Evolutionary conservation across 2,888 invertebrate species (phyloP).

Genomic region (Chrysina gloriosa): DNA sequence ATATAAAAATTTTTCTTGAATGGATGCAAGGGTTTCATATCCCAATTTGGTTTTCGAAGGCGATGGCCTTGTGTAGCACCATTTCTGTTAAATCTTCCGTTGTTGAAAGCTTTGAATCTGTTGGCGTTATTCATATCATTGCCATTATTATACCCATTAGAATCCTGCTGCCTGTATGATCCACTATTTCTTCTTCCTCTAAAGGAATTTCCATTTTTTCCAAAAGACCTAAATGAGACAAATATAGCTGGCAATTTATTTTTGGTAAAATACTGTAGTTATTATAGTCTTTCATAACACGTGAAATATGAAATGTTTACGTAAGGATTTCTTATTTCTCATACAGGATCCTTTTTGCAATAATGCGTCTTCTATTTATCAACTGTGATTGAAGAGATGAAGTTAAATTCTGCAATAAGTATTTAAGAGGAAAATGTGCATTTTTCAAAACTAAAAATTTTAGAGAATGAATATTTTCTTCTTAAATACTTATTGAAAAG

Average conservation of each 20-base stretch:
- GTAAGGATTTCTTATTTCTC: too few species aligned
- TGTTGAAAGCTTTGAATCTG: slow-evolving; percentile 55
- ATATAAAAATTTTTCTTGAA: slow-evolving; percentile 95
- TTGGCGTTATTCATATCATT: slow-evolving; percentile 67
- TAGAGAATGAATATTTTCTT: too few species aligned
- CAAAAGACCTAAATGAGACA: slow-evolving; percentile 43
- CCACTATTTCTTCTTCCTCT: slow-evolving; percentile 43
- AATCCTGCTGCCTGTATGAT: slow-evolving; percentile 39
- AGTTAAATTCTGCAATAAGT: too few species aligned
- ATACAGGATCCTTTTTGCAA: too few species aligned
- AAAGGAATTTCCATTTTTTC: slow-evolving; percentile 41
- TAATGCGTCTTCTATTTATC: too few species aligned
- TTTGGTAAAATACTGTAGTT: background rate
- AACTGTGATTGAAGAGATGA: too few species aligned
- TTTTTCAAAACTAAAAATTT: too few species aligned
- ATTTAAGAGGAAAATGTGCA: too few species aligned
- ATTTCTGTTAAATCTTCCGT: slow-evolving; percentile 60
- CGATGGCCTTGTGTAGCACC: slow-evolving; percentile 75
- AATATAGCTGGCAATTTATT: too few species aligned
- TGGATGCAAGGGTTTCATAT: slow-evolving; percentile 80
- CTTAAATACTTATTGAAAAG: too few species aligned
- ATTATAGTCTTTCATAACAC: background rate
- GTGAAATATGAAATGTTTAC: background rate
- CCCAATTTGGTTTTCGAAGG: slow-evolving; percentile 92
- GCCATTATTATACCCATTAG: slow-evolving; percentile 53